Conservation (phyloP, 2,888 invertebrate genomes). For the Arrhopalites spinosus region DNA sequence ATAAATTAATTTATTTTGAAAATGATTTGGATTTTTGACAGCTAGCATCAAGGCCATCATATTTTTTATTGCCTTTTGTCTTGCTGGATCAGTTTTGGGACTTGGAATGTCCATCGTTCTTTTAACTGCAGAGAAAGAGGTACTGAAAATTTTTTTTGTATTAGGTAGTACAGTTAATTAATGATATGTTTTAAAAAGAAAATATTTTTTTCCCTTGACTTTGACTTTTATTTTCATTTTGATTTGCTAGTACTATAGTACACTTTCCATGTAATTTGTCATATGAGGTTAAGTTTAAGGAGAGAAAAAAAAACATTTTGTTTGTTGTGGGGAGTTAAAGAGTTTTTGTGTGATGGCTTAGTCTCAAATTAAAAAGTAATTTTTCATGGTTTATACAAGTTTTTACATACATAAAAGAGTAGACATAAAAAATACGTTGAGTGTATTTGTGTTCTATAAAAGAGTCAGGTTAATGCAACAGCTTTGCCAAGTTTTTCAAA, state of each 20-base stretch:
- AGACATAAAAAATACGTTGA: no score
- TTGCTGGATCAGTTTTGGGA: constrained; percentile 19
- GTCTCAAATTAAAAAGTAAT: no score
- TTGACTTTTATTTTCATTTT: neutral
- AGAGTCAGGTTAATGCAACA: no score
- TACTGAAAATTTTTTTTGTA: neutral
- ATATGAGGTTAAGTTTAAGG: neutral
- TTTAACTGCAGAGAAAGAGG: constrained; percentile 25
- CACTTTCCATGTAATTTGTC: neutral
- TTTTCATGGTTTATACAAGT: no score
- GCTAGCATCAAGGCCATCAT: constrained; percentile 16
- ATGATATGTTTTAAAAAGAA: neutral
- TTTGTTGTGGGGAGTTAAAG: no score
- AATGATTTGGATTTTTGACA: no score
- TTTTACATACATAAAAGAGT: no score
- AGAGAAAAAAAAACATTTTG: neutral
- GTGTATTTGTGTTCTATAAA: no score
- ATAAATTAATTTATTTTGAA: no score
- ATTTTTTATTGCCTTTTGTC: constrained; percentile 10
- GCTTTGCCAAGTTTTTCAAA: no score
- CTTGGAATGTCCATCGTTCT: constrained; percentile 26
- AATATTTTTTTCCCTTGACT: neutral
- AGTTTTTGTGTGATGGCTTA: no score
- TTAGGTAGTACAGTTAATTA: neutral
- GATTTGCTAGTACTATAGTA: neutral